These are phyloP conservation scores for Centroberyx gerrardi DNA, from an alignment of 2,797 vertebrate genomes.

Conservation along the genomic window DNA sequence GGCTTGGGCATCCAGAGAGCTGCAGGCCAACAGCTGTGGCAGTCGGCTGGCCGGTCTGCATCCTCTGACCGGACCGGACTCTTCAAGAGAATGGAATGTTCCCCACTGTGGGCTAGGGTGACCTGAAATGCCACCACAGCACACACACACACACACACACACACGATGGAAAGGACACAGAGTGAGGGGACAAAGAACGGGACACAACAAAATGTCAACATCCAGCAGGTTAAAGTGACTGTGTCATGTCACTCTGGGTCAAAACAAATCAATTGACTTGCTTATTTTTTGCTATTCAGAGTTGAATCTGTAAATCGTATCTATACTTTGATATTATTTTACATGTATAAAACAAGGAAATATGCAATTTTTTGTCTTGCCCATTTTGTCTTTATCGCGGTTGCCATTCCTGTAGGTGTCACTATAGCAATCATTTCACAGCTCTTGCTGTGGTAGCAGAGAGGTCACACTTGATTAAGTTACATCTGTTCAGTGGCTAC, in stretches of 20 bases:
- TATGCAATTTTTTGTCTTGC: not conserved
- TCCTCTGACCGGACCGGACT: conserved; percentile 40
- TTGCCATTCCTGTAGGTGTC: not conserved
- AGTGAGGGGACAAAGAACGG: conserved; percentile 1
- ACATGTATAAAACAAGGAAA: too few species aligned
- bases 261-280: not conserved
- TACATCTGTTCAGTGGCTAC: not conserved
- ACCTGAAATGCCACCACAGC: conserved; percentile 53
- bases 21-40: conserved; percentile 62
- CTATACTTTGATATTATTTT: too few species aligned
- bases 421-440: not conserved
- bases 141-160: conserved; percentile 7
- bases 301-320: too few species aligned
- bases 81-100: conserved; percentile 73
- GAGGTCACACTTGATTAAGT: not conserved
- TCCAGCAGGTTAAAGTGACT: conserved; percentile 7
- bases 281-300: not conserved
- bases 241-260: not conserved
- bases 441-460: too few species aligned
- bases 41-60: conserved; percentile 50
- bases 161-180: not conserved
- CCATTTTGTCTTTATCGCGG: not conserved
- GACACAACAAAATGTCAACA: conserved; percentile 14
- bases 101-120: conserved; percentile 43
- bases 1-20: conserved; percentile 57